Conservation (phyloP, 2,113 vertebrate species). For the cat (Felis catus) region F.catus_Fca126_mat1.0 CM031420.1:35008501-35009000, state of each 20-base stretch:
- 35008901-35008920: conserved; percentile 39
- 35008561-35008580: conserved; percentile 49
- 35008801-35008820: conserved; percentile 62
- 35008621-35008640: conserved; percentile 39
- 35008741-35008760: conserved; percentile 40
- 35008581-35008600: conserved; percentile 18
- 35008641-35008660: neutral
- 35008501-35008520: conserved; percentile 64
- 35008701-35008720: conserved; percentile 57
- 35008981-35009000: neutral
- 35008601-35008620: conserved; percentile 50
- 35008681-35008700: conserved; percentile 55
- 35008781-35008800: conserved; percentile 64
- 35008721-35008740: conserved; percentile 20
- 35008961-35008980: conserved; percentile 30
- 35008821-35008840: conserved; percentile 57
- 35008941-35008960: conserved; percentile 38
- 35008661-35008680: conserved; percentile 34
- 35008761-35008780: conserved; percentile 34
- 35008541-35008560: conserved; percentile 53
- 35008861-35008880: conserved; percentile 58
- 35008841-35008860: conserved; percentile 62
- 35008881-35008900: conserved; percentile 71
- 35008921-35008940: conserved; percentile 40
- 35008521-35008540: neutral